Evolutionary conservation across 2,113 vertebrate species (phyloP).

Genomic region (Merops nubicus): DNA sequence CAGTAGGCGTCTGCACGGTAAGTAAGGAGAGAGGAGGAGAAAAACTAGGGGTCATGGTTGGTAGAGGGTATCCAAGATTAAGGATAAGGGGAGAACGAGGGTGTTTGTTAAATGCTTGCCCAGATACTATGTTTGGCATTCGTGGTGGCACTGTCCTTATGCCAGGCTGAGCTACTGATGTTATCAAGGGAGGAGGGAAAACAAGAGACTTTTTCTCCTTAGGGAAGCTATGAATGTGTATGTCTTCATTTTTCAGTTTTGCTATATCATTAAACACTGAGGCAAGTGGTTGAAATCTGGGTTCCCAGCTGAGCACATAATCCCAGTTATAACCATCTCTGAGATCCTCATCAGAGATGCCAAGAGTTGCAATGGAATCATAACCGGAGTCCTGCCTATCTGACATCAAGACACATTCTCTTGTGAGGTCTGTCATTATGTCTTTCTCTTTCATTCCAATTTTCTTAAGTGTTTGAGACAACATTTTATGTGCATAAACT

Average conservation of each 20-base stretch:
- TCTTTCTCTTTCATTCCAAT: conserved; percentile 56
- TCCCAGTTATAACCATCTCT: conserved; percentile 77
- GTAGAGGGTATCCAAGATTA: conserved; percentile 74
- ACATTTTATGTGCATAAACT: conserved; percentile 3
- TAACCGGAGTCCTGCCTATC: conserved; percentile 44
- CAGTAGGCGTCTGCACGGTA: conserved; percentile 77
- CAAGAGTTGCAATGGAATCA: conserved; percentile 66
- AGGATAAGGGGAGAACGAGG: conserved; percentile 73
- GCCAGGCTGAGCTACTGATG: conserved; percentile 86
- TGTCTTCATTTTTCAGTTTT: conserved; percentile 84
- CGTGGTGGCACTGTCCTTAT: conserved; percentile 85
- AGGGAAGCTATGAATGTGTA: conserved; percentile 59
- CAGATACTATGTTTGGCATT: conserved; percentile 73
- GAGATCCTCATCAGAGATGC: conserved; percentile 63
- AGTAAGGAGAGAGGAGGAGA: conserved; percentile 87
- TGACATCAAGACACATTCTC: conserved; percentile 63
- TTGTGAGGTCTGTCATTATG: conserved; percentile 60
- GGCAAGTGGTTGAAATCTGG: conserved; percentile 86
- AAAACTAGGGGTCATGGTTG: conserved; percentile 83
- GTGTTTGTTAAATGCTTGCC: conserved; percentile 72
- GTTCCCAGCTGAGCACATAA: conserved; percentile 85
- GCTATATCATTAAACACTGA: conserved; percentile 89
- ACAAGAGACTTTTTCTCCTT: conserved; percentile 77
- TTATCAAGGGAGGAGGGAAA: conserved; percentile 89
- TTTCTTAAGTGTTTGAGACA: conserved; percentile 43